Evolutionary conservation across 2,888 invertebrate species (phyloP).

Genomic region (Schizaphis graminum): DNA sequence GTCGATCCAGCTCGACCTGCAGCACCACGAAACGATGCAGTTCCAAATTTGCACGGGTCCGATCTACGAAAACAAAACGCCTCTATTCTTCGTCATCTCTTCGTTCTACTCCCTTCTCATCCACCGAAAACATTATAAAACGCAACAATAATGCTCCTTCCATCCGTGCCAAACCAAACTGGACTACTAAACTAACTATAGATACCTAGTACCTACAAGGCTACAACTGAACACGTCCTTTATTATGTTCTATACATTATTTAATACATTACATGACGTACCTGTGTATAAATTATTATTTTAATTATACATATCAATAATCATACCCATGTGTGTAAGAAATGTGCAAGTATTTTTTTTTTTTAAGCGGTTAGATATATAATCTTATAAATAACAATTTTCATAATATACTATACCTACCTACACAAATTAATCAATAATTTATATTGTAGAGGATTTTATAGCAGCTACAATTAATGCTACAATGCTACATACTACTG

Average conservation of each 20-base stretch:
- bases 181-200: too few species aligned
- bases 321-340: too few species aligned
- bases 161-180: background rate
- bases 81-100: background rate
- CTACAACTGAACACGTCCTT: background rate
- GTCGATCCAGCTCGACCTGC: background rate
- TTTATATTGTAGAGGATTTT: too few species aligned
- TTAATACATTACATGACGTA: background rate
- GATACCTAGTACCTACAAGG: too few species aligned
- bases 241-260: background rate
- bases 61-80: background rate
- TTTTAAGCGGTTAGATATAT: too few species aligned
- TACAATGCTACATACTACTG: too few species aligned
- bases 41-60: background rate
- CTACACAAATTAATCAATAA: too few species aligned
- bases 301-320: too few species aligned
- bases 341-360: too few species aligned
- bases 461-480: too few species aligned
- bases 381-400: too few species aligned
- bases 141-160: background rate
- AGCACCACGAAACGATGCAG: background rate
- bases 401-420: too few species aligned
- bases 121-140: background rate
- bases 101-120: background rate
- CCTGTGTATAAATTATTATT: background rate